Base-by-base conservation (phyloP, 1,140 invertebrate genomes). In the Formica selysi region DNA sequence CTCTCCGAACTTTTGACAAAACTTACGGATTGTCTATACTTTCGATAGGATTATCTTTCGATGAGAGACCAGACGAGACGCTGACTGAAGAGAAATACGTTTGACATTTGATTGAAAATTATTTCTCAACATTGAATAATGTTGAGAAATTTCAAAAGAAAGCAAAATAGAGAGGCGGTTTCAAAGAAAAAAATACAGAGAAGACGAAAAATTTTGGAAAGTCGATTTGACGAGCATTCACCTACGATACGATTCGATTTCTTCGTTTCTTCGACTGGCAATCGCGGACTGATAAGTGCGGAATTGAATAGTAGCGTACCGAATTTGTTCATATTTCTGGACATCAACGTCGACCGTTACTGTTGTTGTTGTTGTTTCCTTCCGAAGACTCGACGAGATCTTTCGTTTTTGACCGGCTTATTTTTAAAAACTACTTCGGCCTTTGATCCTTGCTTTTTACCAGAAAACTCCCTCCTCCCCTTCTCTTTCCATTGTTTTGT, bases 31-130 rank as follows among this genome's bases (percentile, higher is more conserved):
- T 90, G 90, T 94, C 91, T 92, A 90, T 91, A 93, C 90, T 94
- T 93, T 93, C 91, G 92, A 93, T 92, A 91, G 90, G 84, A 92
- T 93, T 87, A 80, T 91, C 91, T 93, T 94, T 93, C 92, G 89
- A 90, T 81, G 68, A 89, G 71, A 89, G 87, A 92, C 67, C 62
- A 86, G 62, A 92, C 85, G 85, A 87, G 76, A 86, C 76, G 57
- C 68, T 80, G 48, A 59, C 64, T 11, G 54, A 11, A 41, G 41
- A 48, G 32, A 80, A 67, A 68, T 29, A n/a, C 11, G 19, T 86
- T 78, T 67, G 26, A 73, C 54, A 51, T 74, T 74, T 38, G 59
- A n/a, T 41, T 74, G 22, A 19, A 68, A 83, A 76, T 59, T 57
- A 80, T 76, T 74, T 57, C 29, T 32, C 16, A n/a, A 65, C 16